Base-by-base conservation (phyloP, 2,888 invertebrate genomes). In the Catocala sponsa region DNA sequence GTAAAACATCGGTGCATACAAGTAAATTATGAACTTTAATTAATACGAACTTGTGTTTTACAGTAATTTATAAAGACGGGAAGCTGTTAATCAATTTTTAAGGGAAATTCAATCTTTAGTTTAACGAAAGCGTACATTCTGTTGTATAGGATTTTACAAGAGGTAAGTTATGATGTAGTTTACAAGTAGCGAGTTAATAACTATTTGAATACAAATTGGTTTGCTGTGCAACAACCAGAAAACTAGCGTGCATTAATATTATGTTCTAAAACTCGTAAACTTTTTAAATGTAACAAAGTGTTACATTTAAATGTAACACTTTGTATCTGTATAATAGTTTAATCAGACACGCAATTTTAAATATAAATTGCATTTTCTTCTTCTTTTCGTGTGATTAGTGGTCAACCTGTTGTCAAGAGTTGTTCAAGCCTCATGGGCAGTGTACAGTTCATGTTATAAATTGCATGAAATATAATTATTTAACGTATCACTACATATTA, bases 21-120 rank as follows among this genome's bases (percentile, higher is more conserved):
- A 84, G 83, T 91, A 90, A 91, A 90, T 90, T 89, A 88, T 81
- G 78, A 78, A 78, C 77, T 84, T 86, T 90, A 93, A 93, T 93
- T 92, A 92, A 90, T 88, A 90, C 83, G 65, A 74, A 83, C 85
- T 84, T 79, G 82, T 82, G 76, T 77, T 86, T 84, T 86, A 85
- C 84, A 74, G 85, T 86, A 85, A 83, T 85, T 84, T 86, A 82
- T 79, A 83, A 84, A 85, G 72, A 79, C 83, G 79, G 86, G 85
- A 87, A 89, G 82, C 77, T 60, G 77, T 81, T 80, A 83, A 73
- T 76, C 76, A 73, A 72, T 68, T 68, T 76, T 74, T 74, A 68
- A 73, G 46, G 66, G 61, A 65, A 70, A 72, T 63, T 63, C 55
- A 54, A 63, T 55, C 47, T 63, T 65, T 64, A 57, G 56, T 61